A percentile compares a stretch with the other conserved stretches of the same genome.
These are phyloP conservation scores for Oithona nana DNA, from an alignment of 2,888 invertebrate genomes.

Conservation along the genomic window DNA sequence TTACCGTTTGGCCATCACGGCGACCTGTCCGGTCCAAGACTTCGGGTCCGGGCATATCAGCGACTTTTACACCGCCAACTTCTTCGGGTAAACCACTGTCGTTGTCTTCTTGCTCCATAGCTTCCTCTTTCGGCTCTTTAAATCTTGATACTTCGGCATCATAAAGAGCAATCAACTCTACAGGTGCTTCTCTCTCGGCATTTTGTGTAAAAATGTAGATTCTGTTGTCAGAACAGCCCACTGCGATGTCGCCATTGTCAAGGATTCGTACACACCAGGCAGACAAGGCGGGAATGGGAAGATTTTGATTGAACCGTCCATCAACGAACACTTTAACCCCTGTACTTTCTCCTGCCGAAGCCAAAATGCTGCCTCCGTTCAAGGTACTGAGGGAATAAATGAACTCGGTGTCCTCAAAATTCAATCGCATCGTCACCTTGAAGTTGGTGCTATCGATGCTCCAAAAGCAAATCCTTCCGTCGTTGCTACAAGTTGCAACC, in stretches of 20 bases:
- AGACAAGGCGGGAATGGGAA: slow-evolving; percentile 61
- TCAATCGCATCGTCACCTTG: slow-evolving; percentile 50
- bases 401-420: slow-evolving; percentile 78
- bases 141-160: slow-evolving; percentile 26
- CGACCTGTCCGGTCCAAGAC: slow-evolving; percentile 51
- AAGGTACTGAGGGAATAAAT: slow-evolving; percentile 44
- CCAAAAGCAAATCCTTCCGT: neutral
- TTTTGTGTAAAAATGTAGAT: slow-evolving; percentile 66
- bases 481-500: neutral
- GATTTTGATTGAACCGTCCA: slow-evolving; percentile 22
- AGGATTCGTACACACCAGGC: slow-evolving; percentile 70
- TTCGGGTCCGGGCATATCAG: slow-evolving; percentile 66
- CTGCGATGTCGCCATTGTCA: slow-evolving; percentile 69
- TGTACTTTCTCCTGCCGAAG: neutral
- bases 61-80: slow-evolving; percentile 64
- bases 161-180: slow-evolving; percentile 24
- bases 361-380: neutral
- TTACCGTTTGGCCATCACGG: slow-evolving; percentile 59
- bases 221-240: slow-evolving; percentile 68
- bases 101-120: slow-evolving; percentile 32
- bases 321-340: neutral
- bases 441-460: slow-evolving; percentile 19
- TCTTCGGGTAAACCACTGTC: slow-evolving; percentile 28
- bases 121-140: slow-evolving; percentile 49
- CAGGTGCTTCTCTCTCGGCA: slow-evolving; percentile 45